Evolutionary conservation across 2,113 vertebrate genomes (phyloP).

Genomic region (Sarotherodon lohbergeri): DNA sequence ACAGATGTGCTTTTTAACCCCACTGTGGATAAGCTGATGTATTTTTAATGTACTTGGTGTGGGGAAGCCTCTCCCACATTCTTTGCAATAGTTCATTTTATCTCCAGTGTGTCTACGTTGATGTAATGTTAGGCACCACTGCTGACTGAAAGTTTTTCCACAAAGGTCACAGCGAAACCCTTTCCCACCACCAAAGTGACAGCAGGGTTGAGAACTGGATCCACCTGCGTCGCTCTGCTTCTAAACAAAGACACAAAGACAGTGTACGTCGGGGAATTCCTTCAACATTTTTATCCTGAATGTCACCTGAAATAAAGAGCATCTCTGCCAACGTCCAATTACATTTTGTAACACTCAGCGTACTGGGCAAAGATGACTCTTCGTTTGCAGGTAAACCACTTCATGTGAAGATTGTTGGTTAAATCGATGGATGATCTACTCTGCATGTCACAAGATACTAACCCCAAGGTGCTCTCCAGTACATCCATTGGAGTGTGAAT

Average conservation of each 20-base stretch:
- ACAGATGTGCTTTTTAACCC: not conserved
- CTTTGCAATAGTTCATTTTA: not conserved
- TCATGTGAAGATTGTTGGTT: not conserved
- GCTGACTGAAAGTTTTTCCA: not conserved
- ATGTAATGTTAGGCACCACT: not conserved
- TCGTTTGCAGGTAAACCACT: not conserved
- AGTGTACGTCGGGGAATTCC: not conserved
- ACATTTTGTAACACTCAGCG: not conserved
- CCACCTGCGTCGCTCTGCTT: not conserved
- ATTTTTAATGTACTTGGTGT: not conserved
- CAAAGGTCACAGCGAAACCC: not conserved
- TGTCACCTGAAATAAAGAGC: not conserved
- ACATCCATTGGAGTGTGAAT: not conserved
- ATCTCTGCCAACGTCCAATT: fast-evolving
- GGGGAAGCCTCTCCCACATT: not conserved
- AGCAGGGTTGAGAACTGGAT: not conserved
- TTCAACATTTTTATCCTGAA: not conserved
- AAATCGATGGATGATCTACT: too few relatives aligned
- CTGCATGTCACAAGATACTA: too few relatives aligned
- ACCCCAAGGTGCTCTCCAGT: too few relatives aligned
- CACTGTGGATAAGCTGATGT: not conserved
- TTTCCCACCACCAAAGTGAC: not conserved
- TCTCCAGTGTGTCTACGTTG: not conserved
- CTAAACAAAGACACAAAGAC: not conserved
- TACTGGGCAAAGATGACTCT: not conserved